Evolutionary conservation across 92 coral and sea anemone species (phyloP).

Genomic region (Hydrozoanthus gracilis): DNA sequence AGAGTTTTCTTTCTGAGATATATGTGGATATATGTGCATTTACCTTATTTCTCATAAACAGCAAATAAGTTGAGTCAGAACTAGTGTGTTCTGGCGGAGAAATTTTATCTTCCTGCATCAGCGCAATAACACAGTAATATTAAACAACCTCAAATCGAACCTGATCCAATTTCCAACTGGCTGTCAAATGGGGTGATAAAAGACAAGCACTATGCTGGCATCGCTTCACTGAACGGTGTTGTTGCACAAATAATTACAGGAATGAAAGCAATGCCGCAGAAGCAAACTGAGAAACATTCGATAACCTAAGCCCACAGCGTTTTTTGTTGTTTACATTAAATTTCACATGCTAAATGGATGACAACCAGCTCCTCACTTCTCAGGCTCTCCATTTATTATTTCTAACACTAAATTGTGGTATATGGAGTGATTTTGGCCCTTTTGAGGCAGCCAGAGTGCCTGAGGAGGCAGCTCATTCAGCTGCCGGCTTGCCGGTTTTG

Average conservation of each 20-base stretch:
- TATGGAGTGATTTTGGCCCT: background rate
- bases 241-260: conserved; percentile 1
- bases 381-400: background rate
- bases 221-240: background rate
- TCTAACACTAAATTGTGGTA: background rate
- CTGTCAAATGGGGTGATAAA: background rate
- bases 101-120: background rate
- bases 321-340: conserved; percentile 9
- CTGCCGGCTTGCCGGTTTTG: background rate
- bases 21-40: too few relatives aligned
- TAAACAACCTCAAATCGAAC: background rate
- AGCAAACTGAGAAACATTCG: conserved; percentile 17
- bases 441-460: background rate
- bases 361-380: background rate
- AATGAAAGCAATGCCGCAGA: background rate
- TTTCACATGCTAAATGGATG: background rate
- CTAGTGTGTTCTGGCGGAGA: background rate
- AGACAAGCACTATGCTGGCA: conserved; percentile 16
- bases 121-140: background rate
- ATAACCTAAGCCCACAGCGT: conserved; percentile 16
- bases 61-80: too few relatives aligned
- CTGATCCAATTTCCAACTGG: background rate
- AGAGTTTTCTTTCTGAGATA: too few relatives aligned
- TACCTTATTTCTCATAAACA: too few relatives aligned
- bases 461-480: background rate